Base-by-base conservation (phyloP, 2,797 vertebrate species). In the Pangasius sanitwongsei region DNA sequence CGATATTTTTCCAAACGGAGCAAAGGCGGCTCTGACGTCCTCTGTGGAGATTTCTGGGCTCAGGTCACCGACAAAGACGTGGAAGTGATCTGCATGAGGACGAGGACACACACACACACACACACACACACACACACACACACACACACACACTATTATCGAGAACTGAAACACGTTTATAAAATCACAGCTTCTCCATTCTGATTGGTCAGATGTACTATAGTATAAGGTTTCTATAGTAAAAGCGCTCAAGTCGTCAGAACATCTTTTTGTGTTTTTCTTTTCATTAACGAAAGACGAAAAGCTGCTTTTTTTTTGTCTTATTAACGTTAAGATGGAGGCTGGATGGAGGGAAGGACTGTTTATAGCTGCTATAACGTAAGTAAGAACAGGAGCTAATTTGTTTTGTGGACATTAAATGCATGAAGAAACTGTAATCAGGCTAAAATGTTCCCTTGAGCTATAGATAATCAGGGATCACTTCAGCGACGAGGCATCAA, bases 1-100 rank as follows among this genome's bases (percentile, higher is more conserved):
- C 98, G 98, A 99, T 97, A 99, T 99, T 94, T 98, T 98, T 92
- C 98, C 98, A 83, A 99, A 99, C 0, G 98, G 98, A 5, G 97
- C 98, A 85, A 99, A 99, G 85, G 98, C 98, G 90, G 98, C 97
- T 96, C 98, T 98, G 95, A 99, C 98, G 53, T 99, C 98, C 95
- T 99, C 98, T 81, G 98, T 99, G 88, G 97, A 98, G 92, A 99
- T 99, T 97, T 99, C 98, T 83, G 98, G 98, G 92, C 98, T 99
- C 92, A 99, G 97, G 96, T 99, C 98, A 93, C 98, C 98, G 4
- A 99, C 98, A 91, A 99, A 99, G 92, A 99, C 98, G 72, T 99
- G 98, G 96, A 99, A 99, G 95, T 99, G 98, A 96, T 99, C 98
- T 99, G 31, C 15, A 65, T 1, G 41, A 6, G 5, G 41, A 41